Base-by-base conservation (phyloP, 2,113 vertebrate species). In the Neopipo cinnamomea region DNA sequence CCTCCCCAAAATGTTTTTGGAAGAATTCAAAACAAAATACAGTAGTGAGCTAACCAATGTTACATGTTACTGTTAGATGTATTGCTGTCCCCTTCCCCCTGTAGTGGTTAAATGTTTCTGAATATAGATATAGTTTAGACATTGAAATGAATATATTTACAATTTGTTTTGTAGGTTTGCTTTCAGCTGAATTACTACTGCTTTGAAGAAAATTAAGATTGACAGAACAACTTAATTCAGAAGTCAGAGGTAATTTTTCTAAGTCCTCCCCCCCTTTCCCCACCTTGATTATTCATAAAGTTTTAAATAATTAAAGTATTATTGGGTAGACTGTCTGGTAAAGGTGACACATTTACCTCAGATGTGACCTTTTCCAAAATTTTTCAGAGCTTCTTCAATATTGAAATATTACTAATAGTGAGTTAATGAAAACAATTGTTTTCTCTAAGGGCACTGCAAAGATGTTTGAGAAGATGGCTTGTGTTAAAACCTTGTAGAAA, bases 181-280 rank as follows among this genome's bases (percentile, higher is more conserved):
- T 46, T 95, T 89, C 30, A 80, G 62, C 75, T 89, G 83, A 81
- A 70, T 63, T 90, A 52, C 81, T 88, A 42, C 84, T 93, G 78
- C 70, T 39, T 85, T 66, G 46, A 81, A 85, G 50, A 93, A 93
- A 93, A 81, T 37, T 58, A 73, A 96, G 66, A 96, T 96, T 95
- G 94, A 95, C 56, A 88, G 88, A 96, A 58, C 72, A 96, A 93
- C 67, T 53, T 95, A 63, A 63, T 75, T 91, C 90, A 94, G 80
- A 88, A 95, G 91, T 80, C 50, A 97, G 94, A 96, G 72, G 65
- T 89, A 61, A 94, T 66, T 91, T 81, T 83, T 68, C 50, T 11
- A 44, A 44, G 27, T 25, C 44, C 27, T 50, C 31, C 46, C 13
- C 35, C 3, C 42, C 3, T 67, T n/a, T 22, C 13, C 9, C 8